A percentile compares a stretch with the other conserved stretches of the same genome.
Conservation (phyloP, 2,888 invertebrate species). For the Tenthredo mesomela region DNA sequence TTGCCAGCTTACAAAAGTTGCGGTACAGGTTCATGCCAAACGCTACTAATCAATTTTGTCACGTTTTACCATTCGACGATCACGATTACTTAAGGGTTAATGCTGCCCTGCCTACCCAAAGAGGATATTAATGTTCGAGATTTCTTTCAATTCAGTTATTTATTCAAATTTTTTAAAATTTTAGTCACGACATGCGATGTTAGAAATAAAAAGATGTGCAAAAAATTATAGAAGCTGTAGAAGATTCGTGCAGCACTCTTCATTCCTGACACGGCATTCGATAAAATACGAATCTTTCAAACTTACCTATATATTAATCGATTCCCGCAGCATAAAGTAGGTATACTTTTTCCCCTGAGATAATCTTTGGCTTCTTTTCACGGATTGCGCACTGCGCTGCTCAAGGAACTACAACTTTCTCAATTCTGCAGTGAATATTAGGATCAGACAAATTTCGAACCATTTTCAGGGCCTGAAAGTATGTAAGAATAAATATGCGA, state of each 20-base stretch:
- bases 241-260: background rate
- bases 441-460: background rate
- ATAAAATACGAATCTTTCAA: background rate
- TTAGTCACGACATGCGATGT: background rate
- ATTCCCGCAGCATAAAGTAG: background rate
- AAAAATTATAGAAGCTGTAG: background rate
- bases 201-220: background rate
- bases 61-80: conserved; percentile 43
- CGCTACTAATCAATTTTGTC: conserved; percentile 24
- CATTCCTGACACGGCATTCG: background rate
- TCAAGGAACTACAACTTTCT: background rate
- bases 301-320: background rate
- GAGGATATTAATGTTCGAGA: background rate
- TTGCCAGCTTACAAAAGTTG: background rate
- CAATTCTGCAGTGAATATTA: background rate
- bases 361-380: background rate
- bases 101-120: background rate
- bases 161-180: background rate
- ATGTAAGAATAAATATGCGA: background rate
- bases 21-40: conserved; percentile 9
- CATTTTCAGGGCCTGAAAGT: too few species aligned
- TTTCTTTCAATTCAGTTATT: background rate
- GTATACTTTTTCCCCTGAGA: background rate
- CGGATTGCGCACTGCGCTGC: background rate
- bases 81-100: conserved; percentile 53